Base-by-base conservation (phyloP, 2,888 invertebrate genomes). In the Ptycholaimellus sp. region DNA sequence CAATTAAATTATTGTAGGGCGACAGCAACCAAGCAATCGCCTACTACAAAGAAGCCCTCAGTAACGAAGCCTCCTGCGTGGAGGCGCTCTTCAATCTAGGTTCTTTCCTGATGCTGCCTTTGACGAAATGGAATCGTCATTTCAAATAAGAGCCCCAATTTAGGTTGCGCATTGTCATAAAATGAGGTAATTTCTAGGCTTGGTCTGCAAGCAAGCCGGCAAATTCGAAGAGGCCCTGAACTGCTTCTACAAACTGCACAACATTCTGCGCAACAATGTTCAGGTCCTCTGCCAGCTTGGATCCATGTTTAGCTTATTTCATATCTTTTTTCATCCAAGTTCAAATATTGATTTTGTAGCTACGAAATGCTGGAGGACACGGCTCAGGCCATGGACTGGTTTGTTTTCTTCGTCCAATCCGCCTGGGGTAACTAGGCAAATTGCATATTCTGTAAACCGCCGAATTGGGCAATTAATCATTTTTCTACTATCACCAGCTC, bases 61-160 rank as follows among this genome's bases (percentile, higher is more conserved):
- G 74, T 47, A 72, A 73, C 51, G 77, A 81, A 50, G 70, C 77
- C 0, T 72, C 74, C 20, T 77, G 74, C 55, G 73, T 81, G 23
- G 79, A 81, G 61, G 80, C 77, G 1, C 66, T 76, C 23, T 80
- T 76, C 54, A 78, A 81, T 61, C 60, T 79, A 40, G 78, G 78
- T 64, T 55, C 60, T 58, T 16, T 34, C 16, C 16, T 30, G 9
- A 30, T 9, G n/a, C n/a, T n/a, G n/a, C n/a, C n/a, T n/a, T n/a
- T n/a, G n/a, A n/a, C n/a, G n/a, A n/a, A n/a, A n/a, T n/a, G n/a
- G n/a, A n/a, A n/a, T n/a, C n/a, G n/a, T n/a, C n/a, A n/a, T n/a
- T n/a, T n/a, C n/a, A n/a, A n/a, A n/a, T n/a, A n/a, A n/a, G n/a
- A n/a, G n/a, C n/a, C n/a, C n/a, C n/a, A n/a, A n/a, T n/a, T n/a